A percentile compares a stretch with the other conserved stretches of the same genome.
Evolutionary conservation across 2,797 vertebrate species (phyloP).

Genomic region (Tenualosa thibaudeaui): DNA sequence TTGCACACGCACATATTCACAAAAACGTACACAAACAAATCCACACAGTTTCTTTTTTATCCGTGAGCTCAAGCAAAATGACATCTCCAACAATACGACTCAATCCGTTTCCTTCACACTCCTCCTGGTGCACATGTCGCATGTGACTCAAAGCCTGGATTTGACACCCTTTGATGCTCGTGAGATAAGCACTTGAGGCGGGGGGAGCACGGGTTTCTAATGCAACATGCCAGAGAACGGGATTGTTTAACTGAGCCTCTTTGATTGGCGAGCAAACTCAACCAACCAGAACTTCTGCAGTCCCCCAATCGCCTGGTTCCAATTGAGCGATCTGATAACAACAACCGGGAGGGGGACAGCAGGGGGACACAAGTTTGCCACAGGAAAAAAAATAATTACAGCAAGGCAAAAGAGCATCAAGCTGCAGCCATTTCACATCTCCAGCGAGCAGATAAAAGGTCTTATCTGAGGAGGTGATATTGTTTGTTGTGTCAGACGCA

Average conservation of each 20-base stretch:
- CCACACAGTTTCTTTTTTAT: neutral
- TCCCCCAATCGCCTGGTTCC: neutral
- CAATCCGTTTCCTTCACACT: neutral
- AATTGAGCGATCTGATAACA: constrained; percentile 43
- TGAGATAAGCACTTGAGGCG: neutral
- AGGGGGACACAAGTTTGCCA: constrained; percentile 47
- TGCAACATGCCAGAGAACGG: neutral
- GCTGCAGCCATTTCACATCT: constrained; percentile 57
- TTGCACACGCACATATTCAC: neutral
- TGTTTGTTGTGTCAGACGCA: neutral
- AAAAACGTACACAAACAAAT: neutral
- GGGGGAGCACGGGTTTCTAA: neutral
- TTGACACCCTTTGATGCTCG: constrained; percentile 13
- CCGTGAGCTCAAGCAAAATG: neutral
- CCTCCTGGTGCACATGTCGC: neutral
- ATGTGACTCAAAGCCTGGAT: neutral
- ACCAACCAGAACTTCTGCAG: constrained; percentile 21
- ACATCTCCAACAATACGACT: constrained; percentile 26
- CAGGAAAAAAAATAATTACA: constrained; percentile 50
- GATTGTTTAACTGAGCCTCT: constrained; percentile 3
- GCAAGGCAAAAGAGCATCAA: constrained; percentile 54
- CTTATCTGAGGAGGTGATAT: neutral
- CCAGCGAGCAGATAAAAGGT: constrained; percentile 50
- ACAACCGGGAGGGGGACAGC: neutral
- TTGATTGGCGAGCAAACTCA: constrained; percentile 45